phyloP scores from a whole-genome alignment of 2,113 vertebrate genomes.

The Vidua macroura region DNA sequence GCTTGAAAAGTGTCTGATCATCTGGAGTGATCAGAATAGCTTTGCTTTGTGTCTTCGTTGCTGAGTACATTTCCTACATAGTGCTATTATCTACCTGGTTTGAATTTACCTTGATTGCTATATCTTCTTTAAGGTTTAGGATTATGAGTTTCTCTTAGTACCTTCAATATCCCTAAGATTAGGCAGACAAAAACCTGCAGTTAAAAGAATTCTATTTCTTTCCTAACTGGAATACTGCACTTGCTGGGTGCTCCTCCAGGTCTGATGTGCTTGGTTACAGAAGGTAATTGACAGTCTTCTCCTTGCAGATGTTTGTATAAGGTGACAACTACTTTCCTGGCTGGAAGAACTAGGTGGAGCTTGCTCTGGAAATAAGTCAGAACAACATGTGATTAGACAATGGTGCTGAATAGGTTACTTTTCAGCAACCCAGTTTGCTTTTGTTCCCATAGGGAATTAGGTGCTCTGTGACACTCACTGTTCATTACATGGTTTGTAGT shows the following conservation, averaged over 20 bases:
- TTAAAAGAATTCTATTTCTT: not conserved
- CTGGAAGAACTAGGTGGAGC: not conserved
- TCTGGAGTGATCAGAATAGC: not conserved
- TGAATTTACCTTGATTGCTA: not conserved
- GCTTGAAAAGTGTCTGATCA: not conserved
- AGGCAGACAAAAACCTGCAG: not conserved
- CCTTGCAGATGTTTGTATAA: not conserved
- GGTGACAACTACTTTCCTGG: conserved; percentile 21
- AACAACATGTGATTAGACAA: not conserved
- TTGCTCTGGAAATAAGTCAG: conserved; percentile 4
- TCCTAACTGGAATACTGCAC: not conserved
- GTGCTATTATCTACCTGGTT: not conserved
- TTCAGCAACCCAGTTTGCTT: not conserved
- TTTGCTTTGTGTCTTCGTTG: not conserved
- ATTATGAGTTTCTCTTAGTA: not conserved
- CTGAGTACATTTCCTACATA: not conserved
- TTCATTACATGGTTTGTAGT: not conserved
- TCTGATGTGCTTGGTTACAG: not conserved
- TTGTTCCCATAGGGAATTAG: not conserved
- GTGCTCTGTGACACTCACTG: not conserved
- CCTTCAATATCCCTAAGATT: not conserved
- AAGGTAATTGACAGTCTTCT: not conserved
- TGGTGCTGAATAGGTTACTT: conserved; percentile 33
- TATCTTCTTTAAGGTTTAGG: not conserved
- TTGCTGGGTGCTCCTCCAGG: not conserved